A percentile compares a stretch with the other conserved stretches of the same genome.
Conservation (phyloP, 2,113 vertebrate species). For the Cnemophilus loriae region DNA sequence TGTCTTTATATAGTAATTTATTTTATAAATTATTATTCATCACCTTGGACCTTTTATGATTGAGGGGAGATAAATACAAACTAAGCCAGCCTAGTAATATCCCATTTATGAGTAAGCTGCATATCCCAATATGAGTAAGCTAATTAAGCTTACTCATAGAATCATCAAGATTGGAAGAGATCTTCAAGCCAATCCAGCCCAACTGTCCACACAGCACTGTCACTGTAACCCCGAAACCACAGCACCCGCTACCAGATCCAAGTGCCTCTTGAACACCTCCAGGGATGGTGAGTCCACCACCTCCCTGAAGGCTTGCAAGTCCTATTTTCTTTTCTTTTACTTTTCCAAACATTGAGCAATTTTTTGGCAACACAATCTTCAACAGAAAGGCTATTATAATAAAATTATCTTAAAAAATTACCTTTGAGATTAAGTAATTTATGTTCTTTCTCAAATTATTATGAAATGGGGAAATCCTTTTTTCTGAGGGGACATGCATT, state of each 20-base stretch:
- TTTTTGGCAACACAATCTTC: background rate
- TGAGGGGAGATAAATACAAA: background rate
- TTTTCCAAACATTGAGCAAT: background rate
- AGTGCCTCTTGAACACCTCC: background rate
- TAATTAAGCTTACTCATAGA: background rate
- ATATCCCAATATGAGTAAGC: too few relatives aligned
- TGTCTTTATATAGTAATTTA: background rate
- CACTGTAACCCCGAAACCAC: background rate
- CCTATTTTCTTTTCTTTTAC: background rate
- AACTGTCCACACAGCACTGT: accelerated
- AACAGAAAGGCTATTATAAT: background rate
- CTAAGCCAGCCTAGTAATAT: background rate
- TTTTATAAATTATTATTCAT: background rate
- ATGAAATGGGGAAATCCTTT: background rate
- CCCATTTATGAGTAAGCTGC: too few relatives aligned
- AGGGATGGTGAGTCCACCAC: background rate
- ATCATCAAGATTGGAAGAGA: background rate
- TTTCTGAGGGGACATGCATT: background rate
- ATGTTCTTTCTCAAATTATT: background rate
- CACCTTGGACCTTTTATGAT: background rate
- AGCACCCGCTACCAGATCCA: background rate
- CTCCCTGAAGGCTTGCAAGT: background rate
- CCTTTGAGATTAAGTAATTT: background rate
- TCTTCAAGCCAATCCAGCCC: background rate
- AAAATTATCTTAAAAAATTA: background rate